Conservation (phyloP, 2,888 invertebrate species). For the Machimus atricapillus region DNA sequence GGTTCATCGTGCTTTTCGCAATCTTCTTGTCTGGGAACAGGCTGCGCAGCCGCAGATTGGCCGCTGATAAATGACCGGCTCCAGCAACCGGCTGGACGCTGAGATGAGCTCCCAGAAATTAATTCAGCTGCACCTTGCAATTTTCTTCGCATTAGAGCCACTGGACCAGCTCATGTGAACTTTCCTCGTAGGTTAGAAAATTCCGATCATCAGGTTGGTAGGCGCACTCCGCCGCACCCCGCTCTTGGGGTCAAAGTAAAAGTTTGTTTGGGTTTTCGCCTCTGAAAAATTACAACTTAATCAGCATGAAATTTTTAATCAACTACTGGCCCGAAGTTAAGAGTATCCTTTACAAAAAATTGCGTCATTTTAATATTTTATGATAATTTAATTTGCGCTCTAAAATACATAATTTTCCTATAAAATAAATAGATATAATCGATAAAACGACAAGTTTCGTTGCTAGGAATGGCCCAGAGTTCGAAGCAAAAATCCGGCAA, state of each 20-base stretch:
- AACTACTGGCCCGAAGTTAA: conserved; percentile 86
- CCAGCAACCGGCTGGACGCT: conserved; percentile 7
- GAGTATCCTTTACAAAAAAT: conserved; percentile 85
- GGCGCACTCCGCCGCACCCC: neutral
- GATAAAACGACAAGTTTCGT: conserved; percentile 99
- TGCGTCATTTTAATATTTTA: neutral
- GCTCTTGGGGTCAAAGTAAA: conserved; percentile 31
- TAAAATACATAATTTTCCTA: neutral
- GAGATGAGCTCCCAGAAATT: conserved; percentile 36
- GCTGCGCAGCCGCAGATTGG: conserved; percentile 8
- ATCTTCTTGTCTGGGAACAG: conserved; percentile 2
- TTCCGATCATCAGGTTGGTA: conserved; percentile 17
- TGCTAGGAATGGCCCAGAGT: conserved; percentile 98
- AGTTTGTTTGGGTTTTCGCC: conserved; percentile 36
- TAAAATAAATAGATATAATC: conserved; percentile 84
- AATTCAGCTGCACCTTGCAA: conserved; percentile 39
- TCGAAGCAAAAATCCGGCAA: conserved; percentile 96
- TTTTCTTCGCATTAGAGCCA: conserved; percentile 36
- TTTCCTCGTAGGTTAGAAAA: conserved; percentile 32
- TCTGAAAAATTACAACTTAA: conserved; percentile 28
- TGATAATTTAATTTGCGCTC: neutral
- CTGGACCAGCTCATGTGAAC: conserved; percentile 2
- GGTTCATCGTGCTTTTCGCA: conserved; percentile 35
- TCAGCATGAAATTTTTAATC: conserved; percentile 29
- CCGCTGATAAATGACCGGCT: conserved; percentile 31